Evolutionary conservation across 2,888 invertebrate genomes (phyloP).

Genomic region (Lordiphosa fenestrarum): DNA sequence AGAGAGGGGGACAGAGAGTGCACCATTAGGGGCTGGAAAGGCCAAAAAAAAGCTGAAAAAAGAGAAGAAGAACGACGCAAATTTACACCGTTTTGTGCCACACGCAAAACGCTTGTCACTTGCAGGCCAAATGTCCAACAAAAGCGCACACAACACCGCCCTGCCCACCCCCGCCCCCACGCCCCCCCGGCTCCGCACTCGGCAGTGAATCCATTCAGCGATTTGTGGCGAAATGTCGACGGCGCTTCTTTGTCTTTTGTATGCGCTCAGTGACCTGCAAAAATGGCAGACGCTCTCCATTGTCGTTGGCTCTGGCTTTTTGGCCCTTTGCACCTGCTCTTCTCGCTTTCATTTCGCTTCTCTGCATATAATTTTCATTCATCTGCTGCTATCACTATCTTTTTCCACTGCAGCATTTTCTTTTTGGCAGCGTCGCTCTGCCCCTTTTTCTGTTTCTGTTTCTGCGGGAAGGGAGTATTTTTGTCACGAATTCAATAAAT

Average conservation of each 20-base stretch:
- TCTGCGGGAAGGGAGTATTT: slow-evolving; percentile 42
- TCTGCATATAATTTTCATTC: slow-evolving; percentile 12
- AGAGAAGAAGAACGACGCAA: slow-evolving; percentile 35
- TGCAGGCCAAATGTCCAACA: slow-evolving; percentile 60
- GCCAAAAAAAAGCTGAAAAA: slow-evolving; percentile 8
- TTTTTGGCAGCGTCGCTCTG: not conserved
- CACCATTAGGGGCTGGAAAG: not conserved
- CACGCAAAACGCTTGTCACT: slow-evolving; percentile 73
- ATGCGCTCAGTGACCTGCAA: slow-evolving; percentile 78
- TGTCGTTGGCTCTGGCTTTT: slow-evolving; percentile 41
- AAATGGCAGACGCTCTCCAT: slow-evolving; percentile 75
- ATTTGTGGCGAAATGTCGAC: slow-evolving; percentile 70
- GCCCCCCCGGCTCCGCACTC: not conserved
- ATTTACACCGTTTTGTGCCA: slow-evolving; percentile 57
- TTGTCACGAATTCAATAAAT: slow-evolving; percentile 73
- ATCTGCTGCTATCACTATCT: slow-evolving; percentile 11
- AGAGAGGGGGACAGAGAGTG: no score
- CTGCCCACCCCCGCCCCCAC: not conserved
- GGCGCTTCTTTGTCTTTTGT: slow-evolving; percentile 66
- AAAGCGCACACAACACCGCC: slow-evolving; percentile 25
- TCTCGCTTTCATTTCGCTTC: slow-evolving; percentile 44
- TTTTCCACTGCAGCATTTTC: slow-evolving; percentile 1
- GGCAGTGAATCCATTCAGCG: slow-evolving; percentile 49
- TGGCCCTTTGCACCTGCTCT: slow-evolving; percentile 7
- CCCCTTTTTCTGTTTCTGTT: slow-evolving; percentile 1